Percentiles rank a stretch among this genome's conserved stretches.
Evolutionary conservation across 1,140 invertebrate genomes (phyloP).

Genomic region (Hetaerina americana): DNA sequence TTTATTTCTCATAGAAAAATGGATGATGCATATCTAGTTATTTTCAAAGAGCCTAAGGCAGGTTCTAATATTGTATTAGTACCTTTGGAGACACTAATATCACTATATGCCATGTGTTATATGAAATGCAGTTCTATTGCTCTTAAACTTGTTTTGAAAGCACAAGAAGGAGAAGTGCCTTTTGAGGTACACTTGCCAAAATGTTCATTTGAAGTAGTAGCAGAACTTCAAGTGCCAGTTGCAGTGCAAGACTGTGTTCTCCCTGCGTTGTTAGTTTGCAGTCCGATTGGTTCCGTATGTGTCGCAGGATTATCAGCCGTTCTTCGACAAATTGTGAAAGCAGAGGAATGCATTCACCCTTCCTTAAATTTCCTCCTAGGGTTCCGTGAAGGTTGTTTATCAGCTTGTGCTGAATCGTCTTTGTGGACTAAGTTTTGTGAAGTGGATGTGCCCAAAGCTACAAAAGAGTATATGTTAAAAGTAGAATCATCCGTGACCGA

Average conservation of each 20-base stretch:
- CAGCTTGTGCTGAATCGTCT: conserved; percentile 71
- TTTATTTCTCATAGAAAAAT: too few relatives aligned
- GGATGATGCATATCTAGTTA: conserved; percentile 27
- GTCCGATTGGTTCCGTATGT: conserved; percentile 36
- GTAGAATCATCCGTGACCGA: neutral
- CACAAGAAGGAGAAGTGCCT: neutral
- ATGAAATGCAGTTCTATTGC: neutral
- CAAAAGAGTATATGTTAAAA: neutral
- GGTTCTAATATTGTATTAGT: conserved; percentile 19
- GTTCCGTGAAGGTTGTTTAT: conserved; percentile 61
- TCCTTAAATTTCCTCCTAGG: conserved; percentile 35
- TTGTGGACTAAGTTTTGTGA: conserved; percentile 90
- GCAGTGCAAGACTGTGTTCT: conserved; percentile 35
- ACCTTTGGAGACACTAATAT: conserved; percentile 30
- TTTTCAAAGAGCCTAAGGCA: conserved; percentile 20
- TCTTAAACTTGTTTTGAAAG: neutral
- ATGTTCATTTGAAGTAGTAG: neutral
- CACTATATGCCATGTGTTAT: conserved; percentile 30
- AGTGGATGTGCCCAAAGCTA: conserved; percentile 43
- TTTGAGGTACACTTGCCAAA: neutral
- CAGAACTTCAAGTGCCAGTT: conserved; percentile 18
- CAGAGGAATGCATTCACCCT: conserved; percentile 15
- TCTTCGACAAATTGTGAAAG: conserved; percentile 48
- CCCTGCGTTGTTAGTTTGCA: conserved; percentile 35
- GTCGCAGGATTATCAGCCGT: conserved; percentile 56